Evolutionary conservation across 1,140 invertebrate genomes (phyloP), one percentile per base, ranked within the genome.

Genomic region (Drosophila gunungcola): DNA sequence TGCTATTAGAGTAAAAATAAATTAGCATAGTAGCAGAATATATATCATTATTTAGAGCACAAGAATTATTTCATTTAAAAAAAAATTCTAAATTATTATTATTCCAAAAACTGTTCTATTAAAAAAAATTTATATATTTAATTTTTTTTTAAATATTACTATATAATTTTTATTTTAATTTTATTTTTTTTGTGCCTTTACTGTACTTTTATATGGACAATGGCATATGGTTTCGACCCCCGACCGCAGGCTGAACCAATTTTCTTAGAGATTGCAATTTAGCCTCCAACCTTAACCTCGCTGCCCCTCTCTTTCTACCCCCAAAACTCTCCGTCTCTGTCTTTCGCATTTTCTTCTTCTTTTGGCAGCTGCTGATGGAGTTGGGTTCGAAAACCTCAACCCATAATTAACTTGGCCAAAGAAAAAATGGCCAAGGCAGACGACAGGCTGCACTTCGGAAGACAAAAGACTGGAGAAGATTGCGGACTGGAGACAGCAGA

Each of bases 361-460:
- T 51, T 34, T 48, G 45, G 68, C 73, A 60, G 54, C 81, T 55
- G 75, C 78, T 53, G 74, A 69, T 61, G 62, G 72, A 54, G 61
- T 42, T 77, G 81, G 67, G 86, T 90, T 90, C 84, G 86, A 65
- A 90, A 90, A 90, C 85, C 86, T 90, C 86, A 90, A 80, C 86
- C 85, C 75, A 90, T 90, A 90, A 90, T 90, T 90, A 90, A 90
- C 86, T 80, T 89, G 70, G 63, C 78, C 80, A 75, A 79, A 53
- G 68, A 58, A 64, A 60, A 56, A 64, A 58, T 21, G 54, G 67
- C 73, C 45, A 69, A 70, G 41, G 58, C 78, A 86, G 82, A 80
- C 81, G 78, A 80, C 82, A 86, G 54, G 54, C 60, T 42, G 38
- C 54, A 42, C 38, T 42, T 10, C 10, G 13, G 27, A 42, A 42